Percentiles rank a stretch among this genome's conserved stretches.
phyloP scores from a whole-genome alignment of 2,113 vertebrate species.

The Brachionichthys hirsutus region DNA sequence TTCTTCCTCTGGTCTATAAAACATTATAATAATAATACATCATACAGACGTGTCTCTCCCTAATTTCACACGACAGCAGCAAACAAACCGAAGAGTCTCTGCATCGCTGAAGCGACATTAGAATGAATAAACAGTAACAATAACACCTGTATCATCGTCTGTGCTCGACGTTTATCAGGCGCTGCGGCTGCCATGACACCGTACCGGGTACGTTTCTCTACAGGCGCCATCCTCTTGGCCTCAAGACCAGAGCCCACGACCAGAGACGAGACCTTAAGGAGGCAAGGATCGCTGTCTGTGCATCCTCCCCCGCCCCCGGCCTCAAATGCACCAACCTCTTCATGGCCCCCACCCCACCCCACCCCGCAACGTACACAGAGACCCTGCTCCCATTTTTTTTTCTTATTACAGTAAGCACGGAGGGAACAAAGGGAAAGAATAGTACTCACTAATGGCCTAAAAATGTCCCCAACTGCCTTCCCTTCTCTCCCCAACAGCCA shows the following conservation, averaged over 20 bases:
- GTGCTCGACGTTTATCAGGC: constrained; percentile 83
- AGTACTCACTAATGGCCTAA: constrained; percentile 76
- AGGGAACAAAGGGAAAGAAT: constrained; percentile 51
- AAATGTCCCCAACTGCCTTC: constrained; percentile 56
- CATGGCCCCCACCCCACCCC: constrained; percentile 20
- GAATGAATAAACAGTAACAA: constrained; percentile 69
- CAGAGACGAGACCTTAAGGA: constrained; percentile 81
- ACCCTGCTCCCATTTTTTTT: constrained; percentile 71
- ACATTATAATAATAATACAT: constrained; percentile 14
- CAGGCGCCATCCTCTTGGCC: constrained; percentile 81
- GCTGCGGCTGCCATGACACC: constrained; percentile 77
- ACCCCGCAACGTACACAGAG: constrained; percentile 5
- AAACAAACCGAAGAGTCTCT: constrained; percentile 28
- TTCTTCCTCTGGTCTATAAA: constrained; percentile 1
- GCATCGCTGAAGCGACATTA: constrained; percentile 52
- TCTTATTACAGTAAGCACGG: constrained; percentile 70
- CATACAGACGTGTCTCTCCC: constrained; percentile 1
- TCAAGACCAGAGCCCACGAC: constrained; percentile 79
- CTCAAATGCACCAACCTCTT: constrained; percentile 50
- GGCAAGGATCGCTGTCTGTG: constrained; percentile 70
- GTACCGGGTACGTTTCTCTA: constrained; percentile 85
- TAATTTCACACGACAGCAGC: constrained; percentile 26
- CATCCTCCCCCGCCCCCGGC: constrained; percentile 26
- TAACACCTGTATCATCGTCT: constrained; percentile 76
- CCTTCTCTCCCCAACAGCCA: constrained; percentile 51